Conservation (phyloP, 2,888 invertebrate genomes). For the Drosophila multiciliata region DNA sequence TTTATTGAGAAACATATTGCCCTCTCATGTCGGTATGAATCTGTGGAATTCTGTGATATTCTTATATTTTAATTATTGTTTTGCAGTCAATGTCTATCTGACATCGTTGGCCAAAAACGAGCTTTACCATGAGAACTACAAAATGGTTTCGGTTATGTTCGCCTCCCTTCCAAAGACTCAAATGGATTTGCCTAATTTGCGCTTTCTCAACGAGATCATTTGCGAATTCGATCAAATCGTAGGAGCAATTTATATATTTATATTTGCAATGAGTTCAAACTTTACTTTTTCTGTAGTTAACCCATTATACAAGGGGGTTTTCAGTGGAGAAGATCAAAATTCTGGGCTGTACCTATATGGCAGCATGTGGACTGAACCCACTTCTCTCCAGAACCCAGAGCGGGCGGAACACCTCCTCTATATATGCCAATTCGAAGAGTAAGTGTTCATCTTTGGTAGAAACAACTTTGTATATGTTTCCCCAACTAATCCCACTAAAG, state of each 20-base stretch:
- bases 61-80: conserved; percentile 81
- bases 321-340: conserved; percentile 98
- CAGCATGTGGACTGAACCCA: conserved; percentile 95
- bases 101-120: conserved; percentile 89
- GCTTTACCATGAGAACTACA: conserved; percentile 94
- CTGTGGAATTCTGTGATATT: conserved; percentile 85
- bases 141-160: conserved; percentile 97
- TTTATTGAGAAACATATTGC: conserved; percentile 95
- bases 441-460: neutral
- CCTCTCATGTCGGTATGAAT: conserved; percentile 93
- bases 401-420: too few relatives aligned
- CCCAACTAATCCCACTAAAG: neutral
- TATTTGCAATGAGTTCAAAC: neutral
- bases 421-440: neutral
- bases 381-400: conserved; percentile 85
- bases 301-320: conserved; percentile 86
- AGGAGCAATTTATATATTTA: conserved; percentile 79
- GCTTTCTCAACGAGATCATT: conserved; percentile 94
- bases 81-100: conserved; percentile 86
- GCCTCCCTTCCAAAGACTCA: conserved; percentile 94
- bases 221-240: conserved; percentile 93
- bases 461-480: neutral
- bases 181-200: conserved; percentile 87
- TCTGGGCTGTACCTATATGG: conserved; percentile 98
- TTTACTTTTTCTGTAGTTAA: conserved; percentile 85